Evolutionary conservation across 2,888 invertebrate genomes (phyloP), one percentile per base, ranked within the genome.

Genomic region (Augiades crinisus): DNA sequence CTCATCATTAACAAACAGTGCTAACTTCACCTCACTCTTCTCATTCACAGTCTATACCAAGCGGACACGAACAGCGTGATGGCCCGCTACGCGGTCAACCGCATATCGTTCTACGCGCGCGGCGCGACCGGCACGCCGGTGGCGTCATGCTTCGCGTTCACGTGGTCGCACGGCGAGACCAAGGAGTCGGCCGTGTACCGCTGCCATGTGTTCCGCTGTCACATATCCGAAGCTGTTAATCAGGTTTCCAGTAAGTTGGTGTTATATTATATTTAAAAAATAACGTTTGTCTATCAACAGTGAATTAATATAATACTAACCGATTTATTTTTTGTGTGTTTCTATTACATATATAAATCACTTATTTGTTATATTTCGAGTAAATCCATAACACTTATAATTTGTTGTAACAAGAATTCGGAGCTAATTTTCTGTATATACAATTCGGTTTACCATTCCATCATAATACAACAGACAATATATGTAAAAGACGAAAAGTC

Each of bases 191-290:
- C 96, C 38, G 94, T 98, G 57, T 98, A 98, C 81, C 96, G 98
- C 81, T 99, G 99, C 89, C 99, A 99, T 88, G 97, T 98, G 40
- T 99, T 99, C 88, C 93, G 98, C 53, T 99, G 98, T 83, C 96
- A 97, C 77, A 95, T 97, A 72, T 95, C 96, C 19, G 98, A 98
- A 78, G 98, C 98, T 27, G 98, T 98, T 71, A 93, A 90, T 53
- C 92, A 94, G 79, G 94, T 94, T 40, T 94, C 94, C 64, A 92
- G 94, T 94, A 75, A 91, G 91, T 89, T n/a, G n/a, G n/a, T n/a
- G n/a, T n/a, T n/a, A n/a, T n/a, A n/a, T n/a, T n/a, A n/a, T n/a
- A n/a, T n/a, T n/a, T n/a, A n/a, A n/a, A n/a, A n/a, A n/a, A n/a
- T n/a, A n/a, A n/a, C n/a, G n/a, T n/a, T n/a, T n/a, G n/a, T n/a